Base-by-base conservation (phyloP, 1,140 invertebrate species). In the Pemphigus obesinymphae region DNA sequence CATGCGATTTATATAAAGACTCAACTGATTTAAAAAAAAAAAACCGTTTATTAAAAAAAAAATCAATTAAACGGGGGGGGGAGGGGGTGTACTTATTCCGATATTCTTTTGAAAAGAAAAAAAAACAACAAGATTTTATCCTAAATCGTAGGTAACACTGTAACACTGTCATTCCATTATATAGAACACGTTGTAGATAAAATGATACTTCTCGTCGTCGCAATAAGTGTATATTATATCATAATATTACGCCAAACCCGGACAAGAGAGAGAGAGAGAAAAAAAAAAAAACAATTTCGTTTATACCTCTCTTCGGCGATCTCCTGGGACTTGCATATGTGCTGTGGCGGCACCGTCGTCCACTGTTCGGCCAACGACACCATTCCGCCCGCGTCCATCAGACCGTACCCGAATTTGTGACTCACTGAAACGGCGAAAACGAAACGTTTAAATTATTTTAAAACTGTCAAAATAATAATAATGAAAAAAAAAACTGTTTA, bases 331-430 rank as follows among this genome's bases (percentile, higher is more conserved):
- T 96, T 96, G 88, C 97, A 99, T 84, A 97, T 97, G 86, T 97
- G 95, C 87, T 99, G 97, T 26, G 95, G 92, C 3, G 97, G 97
- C n/a, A 99, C 96, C 17, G 91, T 92, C 5, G 91, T 93, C 98
- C 98, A 99, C 84, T 94, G 92, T 86, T 95, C 92, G 4, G 97
- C 97, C 83, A 97, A 87, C 61, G 90, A 92, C 0, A 99, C 96
- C 92, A 99, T 94, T 11, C 92, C 92, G n/a, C 92, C 92, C 4
- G 96, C 97, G 88, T 99, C 97, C 95, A 99, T 98, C 26, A 99
- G 87, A 20, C 98, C 98, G 86, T 99, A 99, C 13, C 98, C 97
- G 87, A 98, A 99, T 87, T 97, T 96, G 86, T 97, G 96, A 85
- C 94, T 96, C 29, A 97, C 94, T 91, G 26, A 73, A 48, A 73